phyloP scores from a whole-genome alignment of 2,797 vertebrate species.

The Rachycentron canadum region DNA sequence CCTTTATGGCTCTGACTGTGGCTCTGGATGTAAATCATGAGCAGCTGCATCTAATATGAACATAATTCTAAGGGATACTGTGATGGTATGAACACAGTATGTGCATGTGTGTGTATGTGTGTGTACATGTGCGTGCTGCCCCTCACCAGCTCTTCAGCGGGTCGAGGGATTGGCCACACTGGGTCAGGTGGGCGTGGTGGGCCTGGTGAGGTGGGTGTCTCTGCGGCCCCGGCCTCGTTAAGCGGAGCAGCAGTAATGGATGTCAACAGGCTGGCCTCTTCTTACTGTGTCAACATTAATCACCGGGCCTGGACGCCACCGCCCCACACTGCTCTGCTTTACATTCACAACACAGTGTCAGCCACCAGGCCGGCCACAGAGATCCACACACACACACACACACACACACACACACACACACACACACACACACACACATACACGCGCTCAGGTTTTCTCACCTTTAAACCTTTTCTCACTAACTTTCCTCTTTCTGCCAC shows the following conservation, averaged over 20 bases:
- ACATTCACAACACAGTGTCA: slow-evolving; percentile 46
- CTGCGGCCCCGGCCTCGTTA: slow-evolving; percentile 65
- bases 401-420: neutral
- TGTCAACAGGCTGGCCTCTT: slow-evolving; percentile 78
- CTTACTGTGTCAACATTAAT: slow-evolving; percentile 86
- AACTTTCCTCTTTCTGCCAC: neutral
- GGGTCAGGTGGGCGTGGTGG: slow-evolving; percentile 20
- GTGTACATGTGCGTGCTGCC: slow-evolving; percentile 1
- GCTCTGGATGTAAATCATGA: slow-evolving; percentile 27
- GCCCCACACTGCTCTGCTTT: slow-evolving; percentile 42
- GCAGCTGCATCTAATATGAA: slow-evolving; percentile 15
- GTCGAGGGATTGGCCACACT: neutral
- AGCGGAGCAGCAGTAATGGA: slow-evolving; percentile 71
- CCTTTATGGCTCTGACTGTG: neutral
- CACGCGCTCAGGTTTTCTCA: slow-evolving; percentile 2
- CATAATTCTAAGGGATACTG: neutral
- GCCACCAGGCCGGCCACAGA: neutral
- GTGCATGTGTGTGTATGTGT: slow-evolving; percentile 5
- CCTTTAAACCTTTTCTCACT: neutral
- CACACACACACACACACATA: neutral
- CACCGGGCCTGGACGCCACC: slow-evolving; percentile 59
- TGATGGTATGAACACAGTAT: neutral
- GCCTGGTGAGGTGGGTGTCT: slow-evolving; percentile 40
- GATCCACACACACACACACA: neutral
- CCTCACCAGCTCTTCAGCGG: neutral